phyloP scores from a whole-genome alignment of 2,888 invertebrate species.

The Tubulanus polymorphus region DNA sequence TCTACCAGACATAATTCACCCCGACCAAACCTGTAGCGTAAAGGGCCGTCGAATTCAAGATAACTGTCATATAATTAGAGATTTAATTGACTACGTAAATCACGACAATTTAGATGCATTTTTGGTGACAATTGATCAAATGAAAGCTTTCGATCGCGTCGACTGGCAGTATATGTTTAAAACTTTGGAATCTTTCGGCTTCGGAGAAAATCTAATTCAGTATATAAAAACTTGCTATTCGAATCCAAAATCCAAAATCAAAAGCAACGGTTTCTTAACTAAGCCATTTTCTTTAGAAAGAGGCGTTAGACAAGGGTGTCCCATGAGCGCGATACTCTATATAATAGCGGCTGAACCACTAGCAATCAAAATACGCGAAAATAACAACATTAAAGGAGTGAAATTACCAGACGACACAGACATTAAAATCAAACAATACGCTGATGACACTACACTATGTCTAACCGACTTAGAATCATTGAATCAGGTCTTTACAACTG shows the following conservation, averaged over 20 bases:
- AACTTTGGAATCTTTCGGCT: conserved; percentile 19
- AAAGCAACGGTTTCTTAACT: conserved; percentile 5
- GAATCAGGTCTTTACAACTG: neutral
- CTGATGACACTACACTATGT: conserved; percentile 10
- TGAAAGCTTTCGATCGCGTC: conserved; percentile 27
- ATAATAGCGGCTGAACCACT: conserved; percentile 8
- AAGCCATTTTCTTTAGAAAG: conserved; percentile 5
- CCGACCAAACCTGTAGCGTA: conserved; percentile 19
- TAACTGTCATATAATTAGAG: conserved; percentile 17
- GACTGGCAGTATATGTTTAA: conserved; percentile 22
- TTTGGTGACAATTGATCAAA: conserved; percentile 25
- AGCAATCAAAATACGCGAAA: conserved; percentile 1
- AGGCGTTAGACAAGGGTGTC: conserved; percentile 12
- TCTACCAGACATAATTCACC: conserved; percentile 15
- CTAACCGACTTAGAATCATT: neutral
- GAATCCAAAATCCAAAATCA: neutral
- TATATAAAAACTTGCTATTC: conserved; percentile 24
- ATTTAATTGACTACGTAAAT: conserved; percentile 20
- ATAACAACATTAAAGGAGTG: conserved; percentile 11
- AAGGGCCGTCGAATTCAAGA: neutral
- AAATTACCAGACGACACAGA: conserved; percentile 9
- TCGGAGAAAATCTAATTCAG: conserved; percentile 19
- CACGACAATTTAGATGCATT: conserved; percentile 17
- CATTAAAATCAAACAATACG: conserved; percentile 10
- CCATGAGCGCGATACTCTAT: conserved; percentile 5